Evolutionary conservation across 2,888 invertebrate species (phyloP).

Genomic region (Agonopterix arenella): DNA sequence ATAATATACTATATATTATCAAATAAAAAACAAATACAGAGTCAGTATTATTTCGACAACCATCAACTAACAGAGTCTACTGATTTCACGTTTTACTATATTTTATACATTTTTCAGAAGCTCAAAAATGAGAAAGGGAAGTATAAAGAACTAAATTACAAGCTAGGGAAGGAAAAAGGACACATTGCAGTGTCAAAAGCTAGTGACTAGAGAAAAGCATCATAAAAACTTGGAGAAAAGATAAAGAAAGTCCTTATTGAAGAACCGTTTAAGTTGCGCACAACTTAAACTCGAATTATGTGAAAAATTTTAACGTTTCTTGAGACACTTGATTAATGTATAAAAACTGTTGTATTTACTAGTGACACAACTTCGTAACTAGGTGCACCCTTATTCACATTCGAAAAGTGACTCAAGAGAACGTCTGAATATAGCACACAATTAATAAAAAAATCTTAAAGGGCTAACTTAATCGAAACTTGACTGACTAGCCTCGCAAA

Average conservation of each 20-base stretch:
- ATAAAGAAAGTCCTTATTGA: conserved; percentile 40
- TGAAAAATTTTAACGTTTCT: conserved; percentile 18
- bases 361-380: too few relatives aligned
- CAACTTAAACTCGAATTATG: conserved; percentile 1
- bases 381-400: too few relatives aligned
- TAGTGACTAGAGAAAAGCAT: conserved; percentile 57
- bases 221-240: conserved; percentile 38
- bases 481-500: conserved; percentile 66
- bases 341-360: too few relatives aligned
- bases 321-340: too few relatives aligned
- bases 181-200: conserved; percentile 36
- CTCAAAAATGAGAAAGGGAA: not conserved
- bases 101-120: not conserved
- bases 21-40: conserved; percentile 46
- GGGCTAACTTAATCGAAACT: conserved; percentile 54
- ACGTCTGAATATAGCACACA: conserved; percentile 6
- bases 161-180: conserved; percentile 21
- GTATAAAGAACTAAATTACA: conserved; percentile 13
- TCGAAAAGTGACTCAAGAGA: conserved; percentile 24
- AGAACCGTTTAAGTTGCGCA: conserved; percentile 35
- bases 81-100: conserved; percentile 23
- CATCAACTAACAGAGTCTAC: conserved; percentile 52
- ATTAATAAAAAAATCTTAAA: conserved; percentile 29
- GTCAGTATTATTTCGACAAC: conserved; percentile 44
- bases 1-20: conserved; percentile 35